These are phyloP conservation scores for Nasonia longicornis DNA, from an alignment of 1,140 invertebrate genomes.

Conservation along the genomic window DNA sequence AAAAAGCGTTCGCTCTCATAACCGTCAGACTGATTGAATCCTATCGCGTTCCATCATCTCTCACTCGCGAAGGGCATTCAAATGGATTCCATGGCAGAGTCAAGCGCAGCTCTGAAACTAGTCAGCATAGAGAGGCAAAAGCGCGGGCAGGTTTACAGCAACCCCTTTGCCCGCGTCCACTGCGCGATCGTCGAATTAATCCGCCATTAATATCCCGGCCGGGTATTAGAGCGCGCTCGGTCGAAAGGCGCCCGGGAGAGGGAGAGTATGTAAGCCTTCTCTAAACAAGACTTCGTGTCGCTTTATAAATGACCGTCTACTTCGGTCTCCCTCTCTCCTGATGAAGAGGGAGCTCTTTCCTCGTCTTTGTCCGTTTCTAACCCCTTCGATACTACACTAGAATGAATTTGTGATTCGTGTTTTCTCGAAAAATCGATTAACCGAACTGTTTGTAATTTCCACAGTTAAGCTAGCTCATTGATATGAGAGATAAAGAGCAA, in stretches of 20 bases:
- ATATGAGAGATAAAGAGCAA: no score
- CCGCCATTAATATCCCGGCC: conserved; percentile 66
- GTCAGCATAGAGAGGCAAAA: neutral
- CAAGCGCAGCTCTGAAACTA: conserved; percentile 1
- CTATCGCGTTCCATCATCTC: conserved; percentile 36
- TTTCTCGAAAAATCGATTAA: neutral
- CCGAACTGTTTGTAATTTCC: no score
- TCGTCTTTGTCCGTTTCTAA: conserved; percentile 7
- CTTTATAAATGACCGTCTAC: conserved; percentile 66
- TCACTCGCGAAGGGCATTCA: conserved; percentile 32
- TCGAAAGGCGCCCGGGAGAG: conserved; percentile 61
- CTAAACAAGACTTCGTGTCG: conserved; percentile 64
- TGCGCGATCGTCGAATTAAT: conserved; percentile 66
- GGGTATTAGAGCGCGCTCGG: conserved; percentile 47
- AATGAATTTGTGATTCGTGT: neutral
- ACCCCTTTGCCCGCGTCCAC: conserved; percentile 23
- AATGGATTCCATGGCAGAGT: conserved; percentile 23
- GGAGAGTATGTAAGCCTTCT: conserved; percentile 63
- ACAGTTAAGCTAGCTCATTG: no score
- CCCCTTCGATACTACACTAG: neutral
- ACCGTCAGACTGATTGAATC: conserved; percentile 27
- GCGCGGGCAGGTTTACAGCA: neutral
- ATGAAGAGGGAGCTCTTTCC: conserved; percentile 8
- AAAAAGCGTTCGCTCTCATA: conserved; percentile 31
- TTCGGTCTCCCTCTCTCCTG: neutral